Base-by-base conservation (phyloP, 64 coral and sea anemone species). In the Actinia tenebrosa region DNA sequence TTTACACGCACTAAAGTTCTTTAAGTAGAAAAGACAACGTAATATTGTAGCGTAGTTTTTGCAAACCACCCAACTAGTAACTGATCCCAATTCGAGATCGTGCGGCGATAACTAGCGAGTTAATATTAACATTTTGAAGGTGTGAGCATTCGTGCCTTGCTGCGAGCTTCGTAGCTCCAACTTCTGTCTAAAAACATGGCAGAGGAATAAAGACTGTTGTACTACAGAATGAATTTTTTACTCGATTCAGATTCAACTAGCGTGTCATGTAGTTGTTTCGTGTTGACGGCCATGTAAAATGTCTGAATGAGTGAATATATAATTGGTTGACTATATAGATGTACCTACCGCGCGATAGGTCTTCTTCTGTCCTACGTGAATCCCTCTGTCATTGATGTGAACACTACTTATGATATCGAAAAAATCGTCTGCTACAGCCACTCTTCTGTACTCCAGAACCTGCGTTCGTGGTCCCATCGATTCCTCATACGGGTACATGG, bases 381-480 rank as follows among this genome's bases (percentile, higher is more conserved):
- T 83, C 80, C 91, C 91, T 37, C 91, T 79, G 10, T 92, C 91
- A 80, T 92, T 92, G 25, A 92, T 92, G 87, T 92, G 91, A 3
- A 92, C 91, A 19, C 86, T 88, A 72, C 91, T 92, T 56, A 92
- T 92, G 71, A 92, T 92, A 68, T 92, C 91, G 80, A 92, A 92
- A 85, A 92, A 92, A 79, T 92, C 91, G 45, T 92, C 91, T 3
- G 91, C 91, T 56, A 92, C 91, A 45, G 91, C 91, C 5, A 92
- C 91, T 26, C 91, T 61, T 3, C 91, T 84, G 80, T 92, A 92
- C 78, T 92, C 91, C 64, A 92, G 55, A 47, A 92, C 91, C 77
- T 92, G 91, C 4, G 86, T 79, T 42, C 87, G 86, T 30, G 53
- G 45, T 60, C 91, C 87, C 30, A 71, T 75, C 75, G 80, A 59